Evolutionary conservation across 1,140 invertebrate genomes (phyloP).

Genomic region (Drosophila cardini): DNA sequence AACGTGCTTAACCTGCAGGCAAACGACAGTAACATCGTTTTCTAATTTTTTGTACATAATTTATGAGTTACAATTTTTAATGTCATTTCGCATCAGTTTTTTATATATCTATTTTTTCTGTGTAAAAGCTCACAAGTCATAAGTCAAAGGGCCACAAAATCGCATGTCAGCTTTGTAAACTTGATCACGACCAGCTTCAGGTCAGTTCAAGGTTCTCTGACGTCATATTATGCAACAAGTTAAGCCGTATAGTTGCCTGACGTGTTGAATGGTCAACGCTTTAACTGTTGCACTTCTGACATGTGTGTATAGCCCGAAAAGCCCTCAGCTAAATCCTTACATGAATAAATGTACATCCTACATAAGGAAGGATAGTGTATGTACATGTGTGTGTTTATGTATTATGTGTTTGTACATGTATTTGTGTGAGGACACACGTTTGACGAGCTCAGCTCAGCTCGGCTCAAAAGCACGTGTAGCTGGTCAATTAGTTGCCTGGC

Average conservation of each 20-base stretch:
- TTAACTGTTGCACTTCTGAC: conserved; percentile 61
- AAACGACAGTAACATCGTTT: conserved; percentile 33
- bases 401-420: background rate
- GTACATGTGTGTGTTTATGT: background rate
- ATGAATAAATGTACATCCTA: conserved; percentile 33
- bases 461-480: background rate
- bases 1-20: conserved; percentile 68
- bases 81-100: background rate
- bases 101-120: background rate
- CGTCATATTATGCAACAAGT: conserved; percentile 63
- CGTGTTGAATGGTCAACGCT: conserved; percentile 64
- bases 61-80: conserved; percentile 30
- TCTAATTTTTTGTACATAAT: conserved; percentile 52
- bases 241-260: conserved; percentile 50
- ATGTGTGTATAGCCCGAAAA: conserved; percentile 40
- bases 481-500: conserved; percentile 57
- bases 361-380: too few relatives aligned
- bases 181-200: background rate
- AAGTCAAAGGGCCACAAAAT: conserved; percentile 32
- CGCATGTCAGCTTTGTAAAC: conserved; percentile 15
- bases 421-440: conserved; percentile 11
- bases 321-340: conserved; percentile 41
- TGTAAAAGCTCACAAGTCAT: conserved; percentile 1
- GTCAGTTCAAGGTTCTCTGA: conserved; percentile 16
- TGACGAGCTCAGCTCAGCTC: conserved; percentile 21